Evolutionary conservation across 2,888 invertebrate genomes (phyloP), one percentile per base, ranked within the genome.

Genomic region (Troides oblongomaculatus): DNA sequence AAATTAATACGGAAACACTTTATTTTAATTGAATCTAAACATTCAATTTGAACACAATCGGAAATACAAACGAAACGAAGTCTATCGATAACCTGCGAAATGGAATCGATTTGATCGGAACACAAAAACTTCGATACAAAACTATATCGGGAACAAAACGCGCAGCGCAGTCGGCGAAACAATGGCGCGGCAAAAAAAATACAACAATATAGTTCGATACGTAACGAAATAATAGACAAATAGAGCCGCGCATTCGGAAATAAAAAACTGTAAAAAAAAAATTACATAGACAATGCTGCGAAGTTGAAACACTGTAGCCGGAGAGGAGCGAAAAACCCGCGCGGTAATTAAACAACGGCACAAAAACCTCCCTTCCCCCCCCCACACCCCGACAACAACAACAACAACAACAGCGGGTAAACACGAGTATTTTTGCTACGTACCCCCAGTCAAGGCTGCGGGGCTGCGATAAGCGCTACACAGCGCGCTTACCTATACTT

Each of bases 401-500:
- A 74, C 81, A 76, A 79, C 82, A 80, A 80, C 74, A 72, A 86
- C 88, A 87, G 85, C 83, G 80, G 82, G 80, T 81, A 79, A 84
- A 87, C 89, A 87, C 87, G 83, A 82, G 85, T 89, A 88, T 90
- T 90, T 90, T 90, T 88, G 89, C 87, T 82, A 86, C 79, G 78
- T 81, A 81, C 85, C 86, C 83, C 84, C 83, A 78, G 30, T 30
- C 77, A 73, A 77, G 76, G 83, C 89, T 90, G 90, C 80, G 77
- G 77, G 78, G 80, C 71, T 63, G 79, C 81, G 90, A 90, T 90
- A 90, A 90, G 85, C 82, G 23, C 8, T 0, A 58, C 8, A n/a
- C 25, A 8, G 12, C 58, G 6, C 25, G 30, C 17, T n/a, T 14
- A 53, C 53, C 17, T 17, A 50, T 17, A 14, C 53, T 53, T 14